Evolutionary conservation across 2,888 invertebrate species (phyloP).

Genomic region (Electrophaes corylata): DNA sequence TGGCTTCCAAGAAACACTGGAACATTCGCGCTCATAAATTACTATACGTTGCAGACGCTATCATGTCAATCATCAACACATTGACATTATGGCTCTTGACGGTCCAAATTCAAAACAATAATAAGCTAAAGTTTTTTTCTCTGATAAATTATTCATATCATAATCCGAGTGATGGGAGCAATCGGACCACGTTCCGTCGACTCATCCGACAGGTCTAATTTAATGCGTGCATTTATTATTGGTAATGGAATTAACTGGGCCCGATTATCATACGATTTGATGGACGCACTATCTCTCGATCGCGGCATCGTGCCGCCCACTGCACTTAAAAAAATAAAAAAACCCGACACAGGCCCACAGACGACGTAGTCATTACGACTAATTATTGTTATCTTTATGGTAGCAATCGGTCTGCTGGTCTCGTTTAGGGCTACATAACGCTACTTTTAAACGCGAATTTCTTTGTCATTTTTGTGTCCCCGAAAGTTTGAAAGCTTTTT

Average conservation of each 20-base stretch:
- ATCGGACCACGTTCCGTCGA: slow-evolving; percentile 72
- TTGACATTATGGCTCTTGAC: slow-evolving; percentile 66
- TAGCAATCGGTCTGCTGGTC: slow-evolving; percentile 76
- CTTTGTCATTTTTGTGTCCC: slow-evolving; percentile 67
- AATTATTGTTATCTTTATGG: slow-evolving; percentile 83
- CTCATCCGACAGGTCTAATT: slow-evolving; percentile 82
- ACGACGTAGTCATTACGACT: slow-evolving; percentile 77
- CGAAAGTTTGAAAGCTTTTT: slow-evolving; percentile 56
- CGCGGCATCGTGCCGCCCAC: slow-evolving; percentile 72
- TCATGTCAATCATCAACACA: slow-evolving; percentile 59
- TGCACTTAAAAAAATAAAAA: slow-evolving; percentile 66
- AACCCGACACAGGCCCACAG: slow-evolving; percentile 56
- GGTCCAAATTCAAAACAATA: slow-evolving; percentile 78
- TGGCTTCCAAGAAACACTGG: slow-evolving; percentile 35
- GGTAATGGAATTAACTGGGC: slow-evolving; percentile 82
- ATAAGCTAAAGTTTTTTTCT: slow-evolving; percentile 67
- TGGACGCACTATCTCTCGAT: slow-evolving; percentile 81
- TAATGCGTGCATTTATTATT: slow-evolving; percentile 84
- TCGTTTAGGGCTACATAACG: slow-evolving; percentile 67
- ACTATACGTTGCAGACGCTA: slow-evolving; percentile 58
- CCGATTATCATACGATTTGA: slow-evolving; percentile 84
- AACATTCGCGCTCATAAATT: slow-evolving; percentile 54
- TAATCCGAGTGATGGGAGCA: slow-evolving; percentile 81
- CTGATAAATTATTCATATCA: slow-evolving; percentile 83
- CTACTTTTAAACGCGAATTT: slow-evolving; percentile 69